These are phyloP conservation scores for Cephus runcator DNA, from an alignment of 2,888 invertebrate genomes.

Conservation along the genomic window DNA sequence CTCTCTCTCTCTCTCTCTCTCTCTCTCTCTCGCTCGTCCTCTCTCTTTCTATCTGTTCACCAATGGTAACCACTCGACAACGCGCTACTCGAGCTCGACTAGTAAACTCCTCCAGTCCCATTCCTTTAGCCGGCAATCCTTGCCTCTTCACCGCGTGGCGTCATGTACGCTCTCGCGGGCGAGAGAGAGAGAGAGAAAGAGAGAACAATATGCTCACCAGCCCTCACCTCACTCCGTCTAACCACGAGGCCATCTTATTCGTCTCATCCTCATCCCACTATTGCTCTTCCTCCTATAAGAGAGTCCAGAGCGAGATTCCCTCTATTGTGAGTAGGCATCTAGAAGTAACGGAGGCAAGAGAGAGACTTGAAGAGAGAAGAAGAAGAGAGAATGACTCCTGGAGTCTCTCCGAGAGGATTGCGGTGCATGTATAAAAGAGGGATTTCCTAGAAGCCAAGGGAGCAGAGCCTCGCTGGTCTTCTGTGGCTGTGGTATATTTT, in stretches of 20 bases:
- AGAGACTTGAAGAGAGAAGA: neutral
- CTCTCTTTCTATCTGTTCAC: neutral
- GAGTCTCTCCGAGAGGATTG: neutral
- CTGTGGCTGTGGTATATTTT: neutral
- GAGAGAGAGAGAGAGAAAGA: neutral
- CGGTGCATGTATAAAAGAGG: slow-evolving; percentile 7
- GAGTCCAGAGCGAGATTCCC: neutral
- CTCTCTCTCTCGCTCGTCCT: neutral
- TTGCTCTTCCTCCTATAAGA: neutral
- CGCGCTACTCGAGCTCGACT: neutral
- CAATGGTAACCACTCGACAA: neutral
- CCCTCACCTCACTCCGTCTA: neutral
- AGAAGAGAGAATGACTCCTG: neutral
- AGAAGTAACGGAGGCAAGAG: slow-evolving; percentile 5
- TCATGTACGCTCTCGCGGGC: neutral
- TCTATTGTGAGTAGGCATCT: neutral
- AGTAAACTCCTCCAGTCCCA: neutral
- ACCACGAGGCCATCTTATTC: neutral
- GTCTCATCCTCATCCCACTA: neutral
- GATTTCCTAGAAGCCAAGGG: slow-evolving; percentile 16
- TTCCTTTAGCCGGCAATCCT: neutral
- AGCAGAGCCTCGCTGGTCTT: neutral
- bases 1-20: neutral
- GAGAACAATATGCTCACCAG: neutral
- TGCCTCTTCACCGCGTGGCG: neutral